These are phyloP conservation scores for Pomatorhinus ruficollis DNA, from an alignment of 2,113 vertebrate genomes.

Conservation along the genomic window DNA sequence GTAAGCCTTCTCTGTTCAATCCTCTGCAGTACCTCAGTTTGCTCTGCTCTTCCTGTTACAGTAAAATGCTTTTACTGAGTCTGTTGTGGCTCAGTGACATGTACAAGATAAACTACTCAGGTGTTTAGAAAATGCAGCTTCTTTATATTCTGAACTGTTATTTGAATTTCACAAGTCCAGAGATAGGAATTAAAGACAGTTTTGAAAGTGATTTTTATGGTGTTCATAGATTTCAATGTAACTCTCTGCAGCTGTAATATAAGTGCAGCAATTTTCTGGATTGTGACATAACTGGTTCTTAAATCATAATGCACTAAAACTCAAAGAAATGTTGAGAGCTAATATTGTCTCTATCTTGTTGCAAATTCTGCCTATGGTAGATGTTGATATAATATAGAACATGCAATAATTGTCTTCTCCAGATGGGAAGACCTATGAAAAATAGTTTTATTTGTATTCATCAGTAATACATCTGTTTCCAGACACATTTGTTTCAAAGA, in stretches of 20 bases:
- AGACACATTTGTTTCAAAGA: background rate
- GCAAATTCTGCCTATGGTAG: conserved; percentile 21
- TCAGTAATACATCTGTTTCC: conserved; percentile 19
- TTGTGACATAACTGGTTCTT: background rate
- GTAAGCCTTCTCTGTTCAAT: background rate
- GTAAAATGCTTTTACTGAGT: background rate
- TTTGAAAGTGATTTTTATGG: background rate
- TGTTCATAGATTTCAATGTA: background rate
- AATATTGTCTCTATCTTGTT: background rate
- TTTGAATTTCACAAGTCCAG: background rate
- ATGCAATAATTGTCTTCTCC: conserved; percentile 38
- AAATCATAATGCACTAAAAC: background rate
- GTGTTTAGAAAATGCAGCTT: background rate
- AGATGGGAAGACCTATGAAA: conserved; percentile 39
- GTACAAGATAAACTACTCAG: background rate
- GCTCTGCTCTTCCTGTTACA: background rate
- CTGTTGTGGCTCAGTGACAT: background rate
- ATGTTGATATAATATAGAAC: background rate
- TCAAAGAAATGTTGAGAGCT: background rate
- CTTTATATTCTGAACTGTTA: background rate
- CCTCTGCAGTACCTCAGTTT: background rate
- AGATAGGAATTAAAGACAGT: background rate
- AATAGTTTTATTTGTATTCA: conserved; percentile 38
- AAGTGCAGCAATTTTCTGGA: background rate
- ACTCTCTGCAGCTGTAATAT: background rate